Percentiles rank a stretch among this genome's conserved stretches.
Evolutionary conservation across 2,797 vertebrate species (phyloP).

Genomic region (Lepidocolaptes lacrymiger): DNA sequence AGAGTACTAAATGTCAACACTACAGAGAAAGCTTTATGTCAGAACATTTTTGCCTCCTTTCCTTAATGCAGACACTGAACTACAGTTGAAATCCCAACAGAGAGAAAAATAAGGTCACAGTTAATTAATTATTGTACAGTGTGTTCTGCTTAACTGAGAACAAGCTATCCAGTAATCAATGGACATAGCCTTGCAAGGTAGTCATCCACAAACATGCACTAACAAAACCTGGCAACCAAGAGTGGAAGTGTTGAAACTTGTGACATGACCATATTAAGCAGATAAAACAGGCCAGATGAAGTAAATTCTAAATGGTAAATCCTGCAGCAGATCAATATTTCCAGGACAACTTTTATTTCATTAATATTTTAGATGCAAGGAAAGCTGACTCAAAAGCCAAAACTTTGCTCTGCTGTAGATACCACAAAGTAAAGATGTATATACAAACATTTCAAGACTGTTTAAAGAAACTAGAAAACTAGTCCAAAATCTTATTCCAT

Average conservation of each 20-base stretch:
- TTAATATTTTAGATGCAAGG: not conserved
- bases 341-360: not conserved
- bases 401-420: not conserved
- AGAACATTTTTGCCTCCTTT: not conserved
- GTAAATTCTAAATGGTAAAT: not conserved
- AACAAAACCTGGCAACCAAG: not conserved
- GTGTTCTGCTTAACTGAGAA: slow-evolving; percentile 27
- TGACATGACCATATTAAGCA: not conserved
- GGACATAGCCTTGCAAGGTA: not conserved
- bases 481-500: not conserved
- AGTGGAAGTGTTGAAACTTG: not conserved
- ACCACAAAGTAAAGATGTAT: not conserved
- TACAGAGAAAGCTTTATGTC: not conserved
- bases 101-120: slow-evolving; percentile 46
- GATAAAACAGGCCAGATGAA: not conserved
- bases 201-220: slow-evolving; percentile 9
- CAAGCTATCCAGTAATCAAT: slow-evolving; percentile 15
- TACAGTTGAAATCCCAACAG: not conserved
- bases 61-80: not conserved
- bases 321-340: not conserved
- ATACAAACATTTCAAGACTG: not conserved
- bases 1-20: not conserved
- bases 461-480: not conserved
- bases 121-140: slow-evolving; percentile 43
- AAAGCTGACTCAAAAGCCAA: not conserved